Evolutionary conservation across 2,113 vertebrate species (phyloP).

Genomic region (Isichthys henryi): DNA sequence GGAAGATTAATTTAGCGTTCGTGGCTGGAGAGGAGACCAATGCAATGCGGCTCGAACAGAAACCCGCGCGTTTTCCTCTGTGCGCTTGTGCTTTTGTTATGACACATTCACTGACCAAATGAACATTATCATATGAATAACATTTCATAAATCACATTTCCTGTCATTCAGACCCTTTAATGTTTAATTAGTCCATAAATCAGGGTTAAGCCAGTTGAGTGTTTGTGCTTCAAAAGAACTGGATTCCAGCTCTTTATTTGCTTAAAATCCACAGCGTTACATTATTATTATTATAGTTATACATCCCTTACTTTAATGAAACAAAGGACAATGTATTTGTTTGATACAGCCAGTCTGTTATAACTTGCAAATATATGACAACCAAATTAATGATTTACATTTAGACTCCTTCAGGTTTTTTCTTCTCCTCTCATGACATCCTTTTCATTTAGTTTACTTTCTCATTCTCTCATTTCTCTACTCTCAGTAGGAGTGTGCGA

Average conservation of each 20-base stretch:
- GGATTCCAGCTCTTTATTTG: not conserved
- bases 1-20: conserved; percentile 57
- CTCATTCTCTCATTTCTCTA: not conserved
- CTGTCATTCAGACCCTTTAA: not conserved
- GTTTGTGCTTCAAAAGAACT: not conserved
- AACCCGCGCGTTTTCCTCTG: conserved; percentile 38
- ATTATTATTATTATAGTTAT: not conserved
- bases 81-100: not conserved
- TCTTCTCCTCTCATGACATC: no score
- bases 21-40: conserved; percentile 46
- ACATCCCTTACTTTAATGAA: not conserved
- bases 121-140: not conserved
- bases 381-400: not conserved
- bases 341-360: not conserved
- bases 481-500: conserved; percentile 18
- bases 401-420: not conserved
- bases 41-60: conserved; percentile 39
- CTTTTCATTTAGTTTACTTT: not conserved
- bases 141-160: conserved; percentile 6
- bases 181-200: not conserved
- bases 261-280: not conserved
- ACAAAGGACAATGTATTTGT: not conserved
- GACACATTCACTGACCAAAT: not conserved
- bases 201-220: not conserved
- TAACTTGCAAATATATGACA: not conserved